phyloP scores from a whole-genome alignment of 2,113 vertebrate genomes.

The Urocitellus parryii region DNA sequence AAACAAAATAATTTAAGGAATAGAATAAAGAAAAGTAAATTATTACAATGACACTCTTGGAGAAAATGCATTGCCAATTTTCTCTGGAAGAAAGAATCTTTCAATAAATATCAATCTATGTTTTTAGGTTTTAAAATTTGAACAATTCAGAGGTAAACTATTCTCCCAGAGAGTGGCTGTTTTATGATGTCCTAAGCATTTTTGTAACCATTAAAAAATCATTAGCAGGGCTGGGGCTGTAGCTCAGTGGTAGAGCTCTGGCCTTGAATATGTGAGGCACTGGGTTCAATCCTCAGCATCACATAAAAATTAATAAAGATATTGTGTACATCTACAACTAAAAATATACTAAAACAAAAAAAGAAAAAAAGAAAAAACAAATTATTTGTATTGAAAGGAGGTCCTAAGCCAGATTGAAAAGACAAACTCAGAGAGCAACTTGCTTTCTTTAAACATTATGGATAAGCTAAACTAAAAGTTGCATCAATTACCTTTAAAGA shows the following conservation, averaged over 20 bases:
- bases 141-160: not conserved
- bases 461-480: constrained; percentile 33
- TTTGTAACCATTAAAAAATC: not conserved
- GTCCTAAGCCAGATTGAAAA: not conserved
- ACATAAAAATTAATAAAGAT: no score
- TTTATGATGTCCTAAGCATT: not conserved
- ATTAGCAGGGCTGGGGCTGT: not conserved
- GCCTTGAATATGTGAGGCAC: no score
- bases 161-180: not conserved
- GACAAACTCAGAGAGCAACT: not conserved
- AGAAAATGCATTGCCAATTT: not conserved
- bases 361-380: no score
- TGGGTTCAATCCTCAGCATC: no score
- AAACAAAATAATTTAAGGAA: not conserved
- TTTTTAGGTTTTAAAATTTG: not conserved
- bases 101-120: not conserved
- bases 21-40: not conserved
- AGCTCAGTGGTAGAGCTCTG: no score
- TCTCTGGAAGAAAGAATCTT: not conserved
- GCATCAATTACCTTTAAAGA: not conserved
- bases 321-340: no score
- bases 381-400: not conserved
- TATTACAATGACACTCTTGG: not conserved
- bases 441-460: constrained; percentile 1
- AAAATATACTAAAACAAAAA: no score